phyloP scores from a whole-genome alignment of 1,140 invertebrate species.

The Scaptomyza montana region DNA sequence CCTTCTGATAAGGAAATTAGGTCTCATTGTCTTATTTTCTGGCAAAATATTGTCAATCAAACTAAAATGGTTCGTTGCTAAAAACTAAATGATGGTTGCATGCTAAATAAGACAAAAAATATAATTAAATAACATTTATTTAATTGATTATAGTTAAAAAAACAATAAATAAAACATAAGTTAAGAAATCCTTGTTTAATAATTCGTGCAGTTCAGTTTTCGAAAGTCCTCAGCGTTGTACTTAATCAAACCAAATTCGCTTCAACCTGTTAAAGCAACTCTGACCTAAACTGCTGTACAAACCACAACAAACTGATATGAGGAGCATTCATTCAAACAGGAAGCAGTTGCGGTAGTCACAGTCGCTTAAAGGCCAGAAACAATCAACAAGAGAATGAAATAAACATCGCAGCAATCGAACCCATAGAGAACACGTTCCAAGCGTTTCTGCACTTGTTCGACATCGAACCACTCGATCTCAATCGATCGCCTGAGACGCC shows the following conservation, averaged over 20 bases:
- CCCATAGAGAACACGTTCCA: constrained; percentile 54
- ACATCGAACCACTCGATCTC: constrained; percentile 50
- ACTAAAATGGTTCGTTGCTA: not conserved
- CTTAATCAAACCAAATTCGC: no score
- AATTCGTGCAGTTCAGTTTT: no score
- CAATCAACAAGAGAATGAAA: constrained; percentile 30
- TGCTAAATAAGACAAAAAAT: no score
- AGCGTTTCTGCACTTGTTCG: constrained; percentile 65
- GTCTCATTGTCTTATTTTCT: constrained; percentile 43
- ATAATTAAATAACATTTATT: no score
- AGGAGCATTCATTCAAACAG: constrained; percentile 54
- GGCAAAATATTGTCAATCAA: constrained; percentile 7
- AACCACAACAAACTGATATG: constrained; percentile 56
- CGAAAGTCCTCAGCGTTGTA: no score
- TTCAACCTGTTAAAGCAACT: no score
- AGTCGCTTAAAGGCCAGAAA: constrained; percentile 1
- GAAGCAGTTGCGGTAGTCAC: constrained; percentile 45
- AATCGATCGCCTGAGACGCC: constrained; percentile 36
- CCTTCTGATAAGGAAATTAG: constrained; percentile 32
- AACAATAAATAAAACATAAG: no score
- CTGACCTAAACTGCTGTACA: constrained; percentile 44
- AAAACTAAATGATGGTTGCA: not conserved
- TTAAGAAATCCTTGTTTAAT: no score
- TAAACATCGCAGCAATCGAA: constrained; percentile 44
- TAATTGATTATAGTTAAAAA: no score